Conservation (phyloP, 1,140 invertebrate genomes). For the Drosophila subobscura region DNA sequence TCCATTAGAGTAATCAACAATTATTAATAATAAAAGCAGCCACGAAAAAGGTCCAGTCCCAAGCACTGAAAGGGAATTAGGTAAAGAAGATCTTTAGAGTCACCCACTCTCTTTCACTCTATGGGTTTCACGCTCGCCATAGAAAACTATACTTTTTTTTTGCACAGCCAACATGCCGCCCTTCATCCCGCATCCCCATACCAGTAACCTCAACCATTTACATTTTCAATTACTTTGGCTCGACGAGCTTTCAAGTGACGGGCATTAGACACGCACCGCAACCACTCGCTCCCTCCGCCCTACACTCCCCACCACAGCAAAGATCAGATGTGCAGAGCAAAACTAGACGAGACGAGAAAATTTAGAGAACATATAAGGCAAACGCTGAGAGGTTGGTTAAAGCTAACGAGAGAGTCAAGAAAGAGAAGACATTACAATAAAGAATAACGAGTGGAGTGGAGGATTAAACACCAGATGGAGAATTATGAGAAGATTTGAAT, state of each 20-base stretch:
- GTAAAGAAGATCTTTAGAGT: too few relatives aligned
- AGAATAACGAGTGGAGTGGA: too few relatives aligned
- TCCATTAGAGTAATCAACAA: constrained; percentile 58
- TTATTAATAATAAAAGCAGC: constrained; percentile 62
- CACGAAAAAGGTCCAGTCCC: not conserved
- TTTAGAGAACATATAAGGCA: constrained; percentile 76
- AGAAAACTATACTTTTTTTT: constrained; percentile 23
- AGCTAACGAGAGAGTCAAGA: too few relatives aligned
- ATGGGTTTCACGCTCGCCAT: too few relatives aligned
- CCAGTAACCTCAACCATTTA: constrained; percentile 64
- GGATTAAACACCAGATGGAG: too few relatives aligned
- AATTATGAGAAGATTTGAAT: too few relatives aligned
- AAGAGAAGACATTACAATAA: too few relatives aligned
- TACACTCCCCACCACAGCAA: not conserved
- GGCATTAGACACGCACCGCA: constrained; percentile 63
- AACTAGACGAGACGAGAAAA: constrained; percentile 38
- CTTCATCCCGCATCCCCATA: constrained; percentile 2
- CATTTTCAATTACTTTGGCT: constrained; percentile 77
- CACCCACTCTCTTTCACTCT: too few relatives aligned
- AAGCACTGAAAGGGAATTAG: constrained; percentile 1
- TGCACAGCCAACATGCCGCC: not conserved
- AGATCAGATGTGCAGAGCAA: constrained; percentile 64
- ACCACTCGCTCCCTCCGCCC: constrained; percentile 16
- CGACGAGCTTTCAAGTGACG: constrained; percentile 55
- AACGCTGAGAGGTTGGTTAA: constrained; percentile 26